A percentile compares a stretch with the other conserved stretches of the same genome.
Conservation (phyloP, 2,113 vertebrate species). For the Saccopteryx leptura region DNA sequence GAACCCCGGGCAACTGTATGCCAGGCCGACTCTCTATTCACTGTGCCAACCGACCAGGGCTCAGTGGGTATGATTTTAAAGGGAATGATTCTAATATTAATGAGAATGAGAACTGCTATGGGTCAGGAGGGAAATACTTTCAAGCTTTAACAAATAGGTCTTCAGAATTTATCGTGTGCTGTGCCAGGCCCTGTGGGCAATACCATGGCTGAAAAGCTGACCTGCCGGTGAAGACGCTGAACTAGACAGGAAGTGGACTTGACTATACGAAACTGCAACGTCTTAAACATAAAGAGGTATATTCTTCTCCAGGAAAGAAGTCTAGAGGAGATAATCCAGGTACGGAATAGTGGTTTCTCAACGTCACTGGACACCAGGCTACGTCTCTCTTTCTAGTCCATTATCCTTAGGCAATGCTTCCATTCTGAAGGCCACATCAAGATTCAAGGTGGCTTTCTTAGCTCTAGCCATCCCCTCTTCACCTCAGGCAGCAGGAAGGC, state of each 20-base stretch:
- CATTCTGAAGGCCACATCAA: background rate
- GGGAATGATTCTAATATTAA: constrained; percentile 15
- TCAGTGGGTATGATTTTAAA: constrained; percentile 20
- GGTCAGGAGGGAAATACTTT: constrained; percentile 42
- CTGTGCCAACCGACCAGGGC: too few relatives aligned
- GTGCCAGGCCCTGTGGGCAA: background rate
- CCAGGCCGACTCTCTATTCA: too few relatives aligned
- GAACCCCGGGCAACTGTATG: too few relatives aligned
- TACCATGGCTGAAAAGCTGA: background rate
- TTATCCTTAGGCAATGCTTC: background rate
- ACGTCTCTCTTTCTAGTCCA: background rate
- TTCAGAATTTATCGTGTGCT: background rate
- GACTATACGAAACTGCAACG: background rate
- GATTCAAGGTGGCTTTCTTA: background rate
- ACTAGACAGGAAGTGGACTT: background rate
- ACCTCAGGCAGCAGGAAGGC: background rate
- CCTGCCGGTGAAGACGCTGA: background rate
- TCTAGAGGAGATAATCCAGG: background rate
- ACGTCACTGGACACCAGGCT: background rate
- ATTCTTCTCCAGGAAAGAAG: constrained; percentile 12
- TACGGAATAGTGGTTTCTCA: background rate
- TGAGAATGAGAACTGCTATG: background rate
- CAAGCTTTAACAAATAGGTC: constrained; percentile 27
- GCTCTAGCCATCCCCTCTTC: background rate
- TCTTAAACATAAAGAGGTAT: constrained; percentile 15